Base-by-base conservation (phyloP, 2,113 vertebrate genomes). In the Pomatostomus ruficeps region DNA sequence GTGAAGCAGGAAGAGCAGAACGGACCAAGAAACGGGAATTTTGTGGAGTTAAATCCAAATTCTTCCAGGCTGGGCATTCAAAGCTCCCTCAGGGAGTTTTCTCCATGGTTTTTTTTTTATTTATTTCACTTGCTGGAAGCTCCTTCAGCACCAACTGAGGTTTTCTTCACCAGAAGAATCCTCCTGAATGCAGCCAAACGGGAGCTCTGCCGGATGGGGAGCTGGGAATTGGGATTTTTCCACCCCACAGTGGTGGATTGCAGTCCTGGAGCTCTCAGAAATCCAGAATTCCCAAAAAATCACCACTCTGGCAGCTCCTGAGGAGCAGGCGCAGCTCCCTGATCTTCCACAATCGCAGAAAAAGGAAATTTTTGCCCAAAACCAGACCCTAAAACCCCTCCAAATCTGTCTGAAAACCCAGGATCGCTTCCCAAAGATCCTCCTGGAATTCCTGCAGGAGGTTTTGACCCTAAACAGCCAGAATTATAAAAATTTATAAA, bases 171-270 rank as follows among this genome's bases (percentile, higher is more conserved):
- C 8, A 40, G 59, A 29, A 70, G 21, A 45, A 78, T 65, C 54
- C 45, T 78, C 62, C 42, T 42, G 75, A 55, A 8, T 40, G 48
- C 40, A 71, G 72, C 3, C 61, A 22, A 26, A 6, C 16, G 25
- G 76, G 4, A 29, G 18, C 16, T 42, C 76, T 78, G 57, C 68
- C 31, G 49, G 73, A 7, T 22, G 26, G 8, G 46, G 63, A 45
- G 35, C 43, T 3, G 13, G 1, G 1, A 66, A 8, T 7, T n/a
- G 23, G 7, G 52, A 28, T 51, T 23, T 1, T 14, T n/a, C 24
- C 48, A 36, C 17, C 54, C 59, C 65, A 14, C 26, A n/a, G n/a
- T n/a, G n/a, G n/a, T n/a, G n/a, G n/a, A n/a, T n/a, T 57, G 54
- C 40, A 31, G 31, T 1, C 35, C 11, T 23, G 33, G 9, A 36